Evolutionary conservation across 2,797 vertebrate species (phyloP).

Genomic region (Holocentrus rufus): DNA sequence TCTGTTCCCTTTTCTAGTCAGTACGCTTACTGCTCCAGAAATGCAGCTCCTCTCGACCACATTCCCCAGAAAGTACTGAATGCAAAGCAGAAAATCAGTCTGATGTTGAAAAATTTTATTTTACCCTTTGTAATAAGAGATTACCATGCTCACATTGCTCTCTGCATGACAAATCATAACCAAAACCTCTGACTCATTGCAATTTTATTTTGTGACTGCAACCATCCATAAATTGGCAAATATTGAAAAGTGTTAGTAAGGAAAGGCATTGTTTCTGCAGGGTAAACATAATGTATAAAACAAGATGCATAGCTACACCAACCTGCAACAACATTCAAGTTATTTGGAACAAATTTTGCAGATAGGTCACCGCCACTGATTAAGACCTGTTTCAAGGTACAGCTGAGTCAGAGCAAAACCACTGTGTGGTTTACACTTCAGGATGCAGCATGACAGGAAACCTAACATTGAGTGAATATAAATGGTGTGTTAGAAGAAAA

Average conservation of each 20-base stretch:
- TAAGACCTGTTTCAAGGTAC: no score
- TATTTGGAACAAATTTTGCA: not conserved
- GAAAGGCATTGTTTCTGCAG: not conserved
- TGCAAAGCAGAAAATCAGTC: not conserved
- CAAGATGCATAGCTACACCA: not conserved
- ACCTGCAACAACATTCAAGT: not conserved
- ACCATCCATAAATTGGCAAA: not conserved
- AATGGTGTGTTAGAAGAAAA: not conserved
- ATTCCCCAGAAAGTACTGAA: not conserved
- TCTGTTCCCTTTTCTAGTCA: constrained; percentile 24
- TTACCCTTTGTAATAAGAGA: not conserved
- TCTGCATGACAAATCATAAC: not conserved
- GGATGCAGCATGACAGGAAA: constrained; percentile 29
- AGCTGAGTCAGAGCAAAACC: constrained; percentile 7
- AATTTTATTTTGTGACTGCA: not conserved
- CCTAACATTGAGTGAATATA: no score
- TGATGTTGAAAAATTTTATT: not conserved
- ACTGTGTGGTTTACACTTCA: not conserved
- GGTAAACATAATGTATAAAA: not conserved
- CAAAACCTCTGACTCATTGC: not conserved
- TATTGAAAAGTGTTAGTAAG: not conserved
- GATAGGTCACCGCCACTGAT: not conserved
- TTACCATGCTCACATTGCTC: not conserved
- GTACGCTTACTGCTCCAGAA: not conserved
- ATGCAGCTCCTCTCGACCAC: not conserved